These are phyloP conservation scores for Orthosia incerta DNA, from an alignment of 2,888 invertebrate species.

Conservation along the genomic window DNA sequence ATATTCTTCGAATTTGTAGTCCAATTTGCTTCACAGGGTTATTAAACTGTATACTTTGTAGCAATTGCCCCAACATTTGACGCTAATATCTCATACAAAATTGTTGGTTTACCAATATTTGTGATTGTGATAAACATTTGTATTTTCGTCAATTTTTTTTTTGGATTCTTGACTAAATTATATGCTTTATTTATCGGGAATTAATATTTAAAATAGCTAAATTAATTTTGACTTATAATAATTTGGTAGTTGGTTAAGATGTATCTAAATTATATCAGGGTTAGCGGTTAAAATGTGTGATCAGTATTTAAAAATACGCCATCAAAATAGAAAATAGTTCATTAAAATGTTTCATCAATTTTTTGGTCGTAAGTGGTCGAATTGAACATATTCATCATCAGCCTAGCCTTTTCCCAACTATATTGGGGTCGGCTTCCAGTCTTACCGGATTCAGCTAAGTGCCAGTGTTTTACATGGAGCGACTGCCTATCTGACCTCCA, in stretches of 20 bases:
- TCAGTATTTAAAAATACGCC: conserved; percentile 60
- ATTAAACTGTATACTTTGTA: conserved; percentile 51
- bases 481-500: no score
- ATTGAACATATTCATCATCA: conserved; percentile 12
- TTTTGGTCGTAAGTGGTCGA: conserved; percentile 7
- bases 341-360: conserved; percentile 16
- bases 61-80: conserved; percentile 57
- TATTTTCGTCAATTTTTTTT: no score
- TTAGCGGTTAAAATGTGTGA: conserved; percentile 46
- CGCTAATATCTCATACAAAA: conserved; percentile 37
- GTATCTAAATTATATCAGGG: conserved; percentile 49
- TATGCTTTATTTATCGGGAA: conserved; percentile 28
- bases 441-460: no score
- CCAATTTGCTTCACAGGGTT: conserved; percentile 54
- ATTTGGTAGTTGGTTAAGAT: conserved; percentile 37
- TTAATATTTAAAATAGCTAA: conserved; percentile 21
- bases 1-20: conserved; percentile 31
- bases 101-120: conserved; percentile 23
- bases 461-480: no score
- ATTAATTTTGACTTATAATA: conserved; percentile 19
- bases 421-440: no score
- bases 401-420: no score
- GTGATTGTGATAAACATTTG: conserved; percentile 24
- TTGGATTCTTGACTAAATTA: conserved; percentile 9
- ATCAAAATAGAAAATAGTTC: conserved; percentile 29